Evolutionary conservation across 2,888 invertebrate species (phyloP), one percentile per base, ranked within the genome.

Genomic region (Clitarchus hookeri): DNA sequence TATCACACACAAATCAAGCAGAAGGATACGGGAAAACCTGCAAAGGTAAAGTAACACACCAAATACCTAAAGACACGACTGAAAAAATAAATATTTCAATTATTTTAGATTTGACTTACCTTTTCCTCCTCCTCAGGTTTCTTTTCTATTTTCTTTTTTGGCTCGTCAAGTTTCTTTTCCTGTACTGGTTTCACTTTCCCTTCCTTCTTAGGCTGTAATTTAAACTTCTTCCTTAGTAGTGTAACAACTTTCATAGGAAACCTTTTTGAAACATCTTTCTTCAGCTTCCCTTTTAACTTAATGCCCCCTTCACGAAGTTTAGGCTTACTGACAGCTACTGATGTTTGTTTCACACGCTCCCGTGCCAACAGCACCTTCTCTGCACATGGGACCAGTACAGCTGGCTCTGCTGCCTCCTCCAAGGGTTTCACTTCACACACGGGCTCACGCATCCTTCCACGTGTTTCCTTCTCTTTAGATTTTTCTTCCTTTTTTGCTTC

Each of bases 81-180:
- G 8, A 48, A 84, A 48, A 23, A 84, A 84, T 8, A 84, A 65
- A 48, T 11, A 65, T 65, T 27, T 12, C 0, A 82, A 84, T 85
- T 84, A 85, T 36, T 36, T 36, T 36, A 36, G 36, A 36, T 36
- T 36, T 36, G 36, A 36, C 85, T 88, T 87, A 88, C 88, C 85
- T 88, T 88, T 84, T 87, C 87, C n/a, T 88, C 88, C 6, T 86
- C 86, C 44, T 89, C 88, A 44, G 84, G 86, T 27, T 83, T 87
- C 84, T 87, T 87, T 25, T 86, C 85, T 26, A 85, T 77, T 77
- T 86, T 84, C 44, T 87, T 84, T 83, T 82, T 82, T 82, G 27
- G 36, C 12, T 44, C 53, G 79, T 86, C 44, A 48, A 84, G 78
- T 84, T 86, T 84, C 78, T 84, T 44, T 27, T 78, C 77, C 36